Base-by-base conservation (phyloP, 37 sponge, comb jelly and placozoan species). In the Eunapius fragilis region DNA sequence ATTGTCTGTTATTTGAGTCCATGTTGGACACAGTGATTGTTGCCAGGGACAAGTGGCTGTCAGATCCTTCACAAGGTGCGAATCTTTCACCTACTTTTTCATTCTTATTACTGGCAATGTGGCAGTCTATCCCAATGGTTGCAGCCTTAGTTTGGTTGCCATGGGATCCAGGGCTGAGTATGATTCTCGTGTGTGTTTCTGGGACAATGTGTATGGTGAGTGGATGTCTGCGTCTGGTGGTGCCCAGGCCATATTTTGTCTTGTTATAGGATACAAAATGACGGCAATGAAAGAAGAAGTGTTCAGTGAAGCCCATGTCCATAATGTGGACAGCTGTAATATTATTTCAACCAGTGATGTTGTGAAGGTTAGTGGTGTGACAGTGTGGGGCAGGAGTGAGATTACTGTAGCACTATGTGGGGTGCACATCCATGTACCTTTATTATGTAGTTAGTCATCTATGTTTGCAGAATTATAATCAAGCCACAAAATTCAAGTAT, bases 1-100 rank as follows among this genome's bases (percentile, higher is more conserved):
- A 95, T 47, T 93, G 85, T 74, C 75, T 95, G 30, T 74, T 95
- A 75, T 95, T 87, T 84, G 96, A 95, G 87, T 93, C 96, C 3
- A 95, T 95, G 96, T 68, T 95, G 49, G 96, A 95, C 34, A 81
- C 94, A 75, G 94, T 95, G 12, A 32, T 95, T 10, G 76, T 70
- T 77, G 94, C 94, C 36, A 87, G 96, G 45, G 96, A 95, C 80
- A 93, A 82, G 76, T 90, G 82, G 87, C 87, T 95, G 34, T 69
- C 30, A n/a, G 87, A 84, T 68, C 69, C 73, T 6, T 34, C 72
- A 33, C 80, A 89, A 50, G 85, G 96, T 93, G 32, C 31, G 77
- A 2, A 6, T 17, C 37, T 25, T 69, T 28, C 41, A 67, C 38
- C 70, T 9, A 4, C 25, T 28, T 22, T 70, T 2, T 23, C 37